These are phyloP conservation scores for Steinernema hermaphroditum DNA, from an alignment of 2,888 invertebrate genomes.

Conservation along the genomic window DNA sequence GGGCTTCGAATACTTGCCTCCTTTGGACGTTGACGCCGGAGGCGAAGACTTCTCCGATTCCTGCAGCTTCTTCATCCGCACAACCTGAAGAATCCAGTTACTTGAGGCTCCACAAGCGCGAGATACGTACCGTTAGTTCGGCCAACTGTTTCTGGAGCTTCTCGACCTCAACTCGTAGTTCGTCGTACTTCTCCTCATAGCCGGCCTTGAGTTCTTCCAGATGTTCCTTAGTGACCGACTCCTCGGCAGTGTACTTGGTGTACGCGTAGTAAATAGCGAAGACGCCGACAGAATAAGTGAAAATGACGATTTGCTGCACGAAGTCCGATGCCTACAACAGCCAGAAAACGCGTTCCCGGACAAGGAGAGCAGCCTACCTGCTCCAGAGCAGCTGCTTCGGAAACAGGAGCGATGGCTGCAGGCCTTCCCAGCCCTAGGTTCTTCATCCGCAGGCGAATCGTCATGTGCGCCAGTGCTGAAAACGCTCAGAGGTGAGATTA, in stretches of 20 bases:
- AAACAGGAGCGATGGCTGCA: constrained; percentile 50
- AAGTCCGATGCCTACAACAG: constrained; percentile 61
- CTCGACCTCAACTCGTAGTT: constrained; percentile 42
- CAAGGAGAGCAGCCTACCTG: constrained; percentile 45
- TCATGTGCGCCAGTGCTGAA: constrained; percentile 53
- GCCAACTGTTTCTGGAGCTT: constrained; percentile 28
- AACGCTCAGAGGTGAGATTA: background rate
- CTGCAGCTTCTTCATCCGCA: background rate
- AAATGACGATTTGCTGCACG: constrained; percentile 62
- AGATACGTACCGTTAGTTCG: too few species aligned
- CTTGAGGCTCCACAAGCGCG: too few species aligned
- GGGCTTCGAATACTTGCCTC: constrained; percentile 27
- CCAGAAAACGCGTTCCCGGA: background rate
- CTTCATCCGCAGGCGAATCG: constrained; percentile 59
- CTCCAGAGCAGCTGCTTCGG: constrained; percentile 61
- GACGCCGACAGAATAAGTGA: constrained; percentile 60
- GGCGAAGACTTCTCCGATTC: background rate
- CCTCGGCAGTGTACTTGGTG: constrained; percentile 50
- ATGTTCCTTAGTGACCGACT: constrained; percentile 45
- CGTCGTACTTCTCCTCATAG: constrained; percentile 19
- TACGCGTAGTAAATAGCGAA: constrained; percentile 60
- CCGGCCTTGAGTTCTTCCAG: constrained; percentile 34
- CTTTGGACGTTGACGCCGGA: background rate
- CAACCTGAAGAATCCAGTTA: background rate
- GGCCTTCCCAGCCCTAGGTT: constrained; percentile 58